phyloP scores from a whole-genome alignment of 35 echinoderm and acorn worm genomes.

The Lytechinus variegatus region DNA sequence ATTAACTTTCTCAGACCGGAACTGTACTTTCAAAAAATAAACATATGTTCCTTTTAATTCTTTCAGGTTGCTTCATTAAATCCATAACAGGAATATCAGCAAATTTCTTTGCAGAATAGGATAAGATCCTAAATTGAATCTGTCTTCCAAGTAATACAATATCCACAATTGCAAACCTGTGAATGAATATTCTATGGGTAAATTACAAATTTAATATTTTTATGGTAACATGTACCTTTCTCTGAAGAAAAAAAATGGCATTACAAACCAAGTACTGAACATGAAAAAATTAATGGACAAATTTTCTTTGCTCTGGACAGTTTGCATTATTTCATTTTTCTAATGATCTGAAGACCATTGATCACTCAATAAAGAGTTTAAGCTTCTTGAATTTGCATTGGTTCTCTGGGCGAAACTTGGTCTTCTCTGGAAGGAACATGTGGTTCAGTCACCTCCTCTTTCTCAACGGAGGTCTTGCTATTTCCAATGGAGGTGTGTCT shows the following conservation, averaged over 20 bases:
- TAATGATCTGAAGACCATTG: background rate
- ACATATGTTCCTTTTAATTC: background rate
- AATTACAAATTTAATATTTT: too few species aligned
- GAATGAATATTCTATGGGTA: too few species aligned
- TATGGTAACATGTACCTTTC: too few species aligned
- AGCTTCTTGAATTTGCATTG: background rate
- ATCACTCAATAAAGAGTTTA: background rate
- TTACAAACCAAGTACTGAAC: background rate
- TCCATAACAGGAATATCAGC: too few species aligned
- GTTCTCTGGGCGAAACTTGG: background rate
- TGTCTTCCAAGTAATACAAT: too few species aligned
- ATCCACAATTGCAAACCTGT: too few species aligned
- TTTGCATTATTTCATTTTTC: background rate
- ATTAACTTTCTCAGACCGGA: background rate
- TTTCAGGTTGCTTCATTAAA: background rate
- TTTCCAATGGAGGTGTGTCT: slow-evolving; percentile 21
- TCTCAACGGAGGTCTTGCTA: slow-evolving; percentile 1
- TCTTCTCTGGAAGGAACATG: background rate
- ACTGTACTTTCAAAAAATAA: background rate
- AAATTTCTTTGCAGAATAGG: too few species aligned
- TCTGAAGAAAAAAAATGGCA: too few species aligned
- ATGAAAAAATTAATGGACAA: background rate
- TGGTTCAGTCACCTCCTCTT: background rate
- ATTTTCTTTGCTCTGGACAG: background rate
- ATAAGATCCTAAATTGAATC: too few species aligned